phyloP scores from a whole-genome alignment of 2,797 vertebrate species.

The Ctenopoma multispine region DNA sequence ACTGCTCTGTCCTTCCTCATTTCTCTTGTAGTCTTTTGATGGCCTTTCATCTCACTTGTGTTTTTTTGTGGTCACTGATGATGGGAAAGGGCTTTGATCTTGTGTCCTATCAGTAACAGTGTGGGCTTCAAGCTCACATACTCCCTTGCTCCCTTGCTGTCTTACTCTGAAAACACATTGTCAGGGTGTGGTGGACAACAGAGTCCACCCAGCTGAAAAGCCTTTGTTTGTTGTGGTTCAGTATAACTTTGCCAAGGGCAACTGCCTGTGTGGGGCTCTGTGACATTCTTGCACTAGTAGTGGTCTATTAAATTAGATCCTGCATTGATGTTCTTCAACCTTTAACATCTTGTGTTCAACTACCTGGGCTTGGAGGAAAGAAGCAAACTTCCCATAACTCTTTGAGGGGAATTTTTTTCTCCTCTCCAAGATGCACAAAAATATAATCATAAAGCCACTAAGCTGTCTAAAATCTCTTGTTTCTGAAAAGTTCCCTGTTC shows the following conservation, averaged over 20 bases:
- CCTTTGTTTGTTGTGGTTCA: constrained; percentile 78
- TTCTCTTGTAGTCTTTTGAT: constrained; percentile 58
- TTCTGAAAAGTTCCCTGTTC: constrained; percentile 46
- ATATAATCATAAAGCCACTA: constrained; percentile 1
- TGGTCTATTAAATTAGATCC: constrained; percentile 56
- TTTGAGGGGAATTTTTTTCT: constrained; percentile 12
- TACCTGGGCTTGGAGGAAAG: constrained; percentile 53
- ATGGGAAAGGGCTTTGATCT: constrained; percentile 61
- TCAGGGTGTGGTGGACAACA: constrained; percentile 75
- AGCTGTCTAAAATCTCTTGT: constrained; percentile 4
- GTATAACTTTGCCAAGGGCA: constrained; percentile 71
- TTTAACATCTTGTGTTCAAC: constrained; percentile 40
- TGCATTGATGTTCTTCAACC: constrained; percentile 56
- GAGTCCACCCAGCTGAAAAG: constrained; percentile 69
- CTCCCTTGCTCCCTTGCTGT: constrained; percentile 45
- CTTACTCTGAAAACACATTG: constrained; percentile 71
- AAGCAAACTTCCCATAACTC: constrained; percentile 43
- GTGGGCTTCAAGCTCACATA: constrained; percentile 53
- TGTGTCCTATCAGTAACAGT: constrained; percentile 60
- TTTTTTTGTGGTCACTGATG: constrained; percentile 47
- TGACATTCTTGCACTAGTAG: constrained; percentile 52
- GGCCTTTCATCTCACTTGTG: constrained; percentile 67
- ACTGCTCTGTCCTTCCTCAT: constrained; percentile 64
- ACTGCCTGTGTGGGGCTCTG: constrained; percentile 59
- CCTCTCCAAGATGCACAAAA: constrained; percentile 63